phyloP scores from a whole-genome alignment of 2,797 vertebrate genomes.

The Sebastes hubbsi region DNA sequence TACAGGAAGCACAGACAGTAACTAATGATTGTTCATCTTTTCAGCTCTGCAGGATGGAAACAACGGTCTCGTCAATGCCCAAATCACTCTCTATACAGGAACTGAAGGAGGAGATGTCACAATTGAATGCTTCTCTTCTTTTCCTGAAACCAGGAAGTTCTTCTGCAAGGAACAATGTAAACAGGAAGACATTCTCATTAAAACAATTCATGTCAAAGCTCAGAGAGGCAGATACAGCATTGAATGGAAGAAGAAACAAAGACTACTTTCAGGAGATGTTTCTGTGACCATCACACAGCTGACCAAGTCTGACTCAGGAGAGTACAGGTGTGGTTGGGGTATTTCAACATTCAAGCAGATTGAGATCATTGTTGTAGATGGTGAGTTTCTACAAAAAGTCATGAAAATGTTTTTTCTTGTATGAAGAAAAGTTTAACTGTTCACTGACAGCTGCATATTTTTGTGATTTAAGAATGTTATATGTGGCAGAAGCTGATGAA shows the following conservation, averaged over 20 bases:
- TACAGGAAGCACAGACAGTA: background rate
- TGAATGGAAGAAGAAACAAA: accelerated
- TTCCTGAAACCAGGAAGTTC: accelerated
- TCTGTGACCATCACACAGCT: background rate
- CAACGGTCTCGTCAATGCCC: background rate
- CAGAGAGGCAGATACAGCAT: background rate
- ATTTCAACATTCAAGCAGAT: accelerated
- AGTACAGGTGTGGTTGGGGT: background rate
- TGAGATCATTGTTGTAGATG: background rate
- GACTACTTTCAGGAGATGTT: accelerated
- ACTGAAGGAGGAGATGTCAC: accelerated
- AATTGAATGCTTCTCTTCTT: accelerated
- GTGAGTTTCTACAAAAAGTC: constrained; percentile 22
- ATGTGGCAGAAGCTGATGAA: no score
- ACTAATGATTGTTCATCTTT: background rate
- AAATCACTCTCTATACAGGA: accelerated
- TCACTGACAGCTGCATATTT: accelerated
- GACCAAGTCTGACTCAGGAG: constrained; percentile 16
- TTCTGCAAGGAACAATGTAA: background rate
- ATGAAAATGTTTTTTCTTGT: background rate
- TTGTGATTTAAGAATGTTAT: no score
- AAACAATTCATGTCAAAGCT: accelerated
- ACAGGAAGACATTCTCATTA: background rate
- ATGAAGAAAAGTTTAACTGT: no score
- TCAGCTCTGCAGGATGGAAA: constrained; percentile 1